Base-by-base conservation (phyloP, 2,113 vertebrate species). In the Grammomys surdaster region DNA sequence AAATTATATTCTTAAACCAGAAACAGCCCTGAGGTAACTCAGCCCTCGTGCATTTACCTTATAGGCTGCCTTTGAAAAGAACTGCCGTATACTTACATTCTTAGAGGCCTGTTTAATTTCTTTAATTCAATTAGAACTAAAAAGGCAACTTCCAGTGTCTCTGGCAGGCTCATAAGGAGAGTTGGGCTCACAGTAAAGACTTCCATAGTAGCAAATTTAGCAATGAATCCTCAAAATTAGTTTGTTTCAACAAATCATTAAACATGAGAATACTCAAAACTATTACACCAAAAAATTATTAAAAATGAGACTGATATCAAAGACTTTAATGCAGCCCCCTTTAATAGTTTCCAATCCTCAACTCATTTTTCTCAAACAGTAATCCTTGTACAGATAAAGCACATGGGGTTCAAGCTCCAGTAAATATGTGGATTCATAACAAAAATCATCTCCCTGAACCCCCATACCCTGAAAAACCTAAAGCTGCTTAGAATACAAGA, bases 1-100 rank as follows among this genome's bases (percentile, higher is more conserved):
- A 96, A 98, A 97, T 97, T 93, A 93, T 93, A 76, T 90, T 96
- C 89, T 89, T 78, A 97, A 98, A 99, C 94, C 97, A 98, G 98
- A 98, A 98, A 96, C 98, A 98, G 98, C 96, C 97, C 94, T 54
- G 24, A 94, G 65, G 80, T 69, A 77, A 82, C 26, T 60, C 28
- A 78, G 58, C 22, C 12, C 31, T 24, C 65, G 19, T 70, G 88
- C 20, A 43, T 67, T 48, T 81, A 93, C 81, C 91, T 96, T 90
- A 40, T 60, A 96, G 85, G 98, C 95, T 96, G 97, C 93, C 95
- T 97, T 93, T 94, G 90, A 94, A 98, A 94, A 98, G 98, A 98
- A 95, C 54, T 77, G 86, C 65, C 93, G 7, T 73, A 86, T 93
- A 98, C 96, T 95, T 98, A 97, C 90, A 88, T 89, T 97, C 90